Conservation (phyloP, 2,797 vertebrate species). For the Enteromius trimaculatus region DNA sequence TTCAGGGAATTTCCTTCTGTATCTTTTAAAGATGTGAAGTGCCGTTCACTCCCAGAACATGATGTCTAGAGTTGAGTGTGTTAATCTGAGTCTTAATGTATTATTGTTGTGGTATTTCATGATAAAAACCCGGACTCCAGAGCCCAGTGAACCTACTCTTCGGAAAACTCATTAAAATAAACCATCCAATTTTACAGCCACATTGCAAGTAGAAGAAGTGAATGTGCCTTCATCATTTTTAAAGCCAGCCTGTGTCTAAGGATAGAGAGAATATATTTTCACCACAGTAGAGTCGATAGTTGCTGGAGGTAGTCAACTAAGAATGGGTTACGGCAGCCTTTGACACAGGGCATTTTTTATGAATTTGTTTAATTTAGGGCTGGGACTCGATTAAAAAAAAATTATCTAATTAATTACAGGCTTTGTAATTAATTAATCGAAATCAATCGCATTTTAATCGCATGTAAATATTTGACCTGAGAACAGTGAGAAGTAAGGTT, state of each 20-base stretch:
- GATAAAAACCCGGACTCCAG: conserved; percentile 42
- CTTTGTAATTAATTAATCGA: too few relatives aligned
- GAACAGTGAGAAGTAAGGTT: too few relatives aligned
- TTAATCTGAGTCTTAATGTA: conserved; percentile 25
- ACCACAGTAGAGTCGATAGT: background rate
- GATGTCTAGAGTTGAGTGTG: background rate
- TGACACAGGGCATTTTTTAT: background rate
- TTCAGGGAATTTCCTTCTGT: background rate
- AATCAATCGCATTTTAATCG: too few relatives aligned
- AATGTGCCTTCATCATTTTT: conserved; percentile 7
- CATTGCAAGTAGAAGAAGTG: conserved; percentile 6
- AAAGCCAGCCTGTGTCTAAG: background rate
- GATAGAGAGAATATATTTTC: conserved; percentile 7
- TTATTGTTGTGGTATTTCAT: conserved; percentile 25
- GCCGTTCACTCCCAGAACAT: conserved; percentile 11
- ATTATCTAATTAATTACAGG: too few relatives aligned
- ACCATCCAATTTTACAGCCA: conserved; percentile 63
- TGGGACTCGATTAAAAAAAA: too few relatives aligned
- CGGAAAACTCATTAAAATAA: conserved; percentile 68
- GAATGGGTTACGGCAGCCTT: background rate
- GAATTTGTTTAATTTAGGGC: background rate
- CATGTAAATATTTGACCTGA: too few relatives aligned
- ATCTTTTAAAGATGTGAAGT: background rate
- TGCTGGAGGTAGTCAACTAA: background rate
- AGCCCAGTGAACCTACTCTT: conserved; percentile 59